Percentiles rank a stretch among this genome's conserved stretches.
These are phyloP conservation scores for Lineus longissimus DNA, from an alignment of 1,140 invertebrate species.

Conservation along the genomic window DNA sequence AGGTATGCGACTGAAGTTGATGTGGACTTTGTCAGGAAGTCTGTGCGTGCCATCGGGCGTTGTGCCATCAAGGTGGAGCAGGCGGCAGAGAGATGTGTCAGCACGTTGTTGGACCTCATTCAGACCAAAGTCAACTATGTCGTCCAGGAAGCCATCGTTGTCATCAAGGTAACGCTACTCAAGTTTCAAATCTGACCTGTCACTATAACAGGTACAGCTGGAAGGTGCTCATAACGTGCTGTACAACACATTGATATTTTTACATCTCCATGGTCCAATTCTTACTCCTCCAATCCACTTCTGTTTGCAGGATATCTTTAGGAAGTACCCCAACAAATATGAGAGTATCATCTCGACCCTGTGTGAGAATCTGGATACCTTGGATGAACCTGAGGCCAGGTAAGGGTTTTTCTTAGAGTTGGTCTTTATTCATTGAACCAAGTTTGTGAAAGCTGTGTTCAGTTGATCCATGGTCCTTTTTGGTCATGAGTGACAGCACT, in stretches of 20 bases:
- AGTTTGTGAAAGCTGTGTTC: too few relatives aligned
- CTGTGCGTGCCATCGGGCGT: slow-evolving; percentile 89
- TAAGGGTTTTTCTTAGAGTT: slow-evolving; percentile 32
- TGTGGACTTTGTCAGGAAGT: slow-evolving; percentile 98
- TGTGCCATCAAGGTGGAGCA: slow-evolving; percentile 99
- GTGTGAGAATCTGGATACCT: slow-evolving; percentile 97
- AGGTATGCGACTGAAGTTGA: slow-evolving; percentile 96
- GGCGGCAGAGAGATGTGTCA: slow-evolving; percentile 96
- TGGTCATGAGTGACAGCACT: too few relatives aligned
- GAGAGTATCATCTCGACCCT: slow-evolving; percentile 99
- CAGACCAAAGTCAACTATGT: slow-evolving; percentile 99
- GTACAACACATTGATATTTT: background rate
- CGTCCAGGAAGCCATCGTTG: slow-evolving; percentile 99
- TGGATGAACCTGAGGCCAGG: slow-evolving; percentile 97
- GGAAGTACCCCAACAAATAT: slow-evolving; percentile 99
- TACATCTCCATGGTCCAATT: background rate
- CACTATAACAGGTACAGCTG: too few relatives aligned
- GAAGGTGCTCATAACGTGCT: too few relatives aligned
- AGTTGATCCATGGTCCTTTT: too few relatives aligned
- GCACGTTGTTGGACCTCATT: slow-evolving; percentile 96
- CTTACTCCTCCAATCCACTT: background rate
- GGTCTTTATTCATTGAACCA: too few relatives aligned
- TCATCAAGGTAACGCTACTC: slow-evolving; percentile 91
- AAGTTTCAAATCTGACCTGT: too few relatives aligned
- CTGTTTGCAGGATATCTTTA: slow-evolving; percentile 80